Evolutionary conservation across 53 echinoderm and acorn worm genomes (phyloP).

Genomic region (Crossaster papposus): DNA sequence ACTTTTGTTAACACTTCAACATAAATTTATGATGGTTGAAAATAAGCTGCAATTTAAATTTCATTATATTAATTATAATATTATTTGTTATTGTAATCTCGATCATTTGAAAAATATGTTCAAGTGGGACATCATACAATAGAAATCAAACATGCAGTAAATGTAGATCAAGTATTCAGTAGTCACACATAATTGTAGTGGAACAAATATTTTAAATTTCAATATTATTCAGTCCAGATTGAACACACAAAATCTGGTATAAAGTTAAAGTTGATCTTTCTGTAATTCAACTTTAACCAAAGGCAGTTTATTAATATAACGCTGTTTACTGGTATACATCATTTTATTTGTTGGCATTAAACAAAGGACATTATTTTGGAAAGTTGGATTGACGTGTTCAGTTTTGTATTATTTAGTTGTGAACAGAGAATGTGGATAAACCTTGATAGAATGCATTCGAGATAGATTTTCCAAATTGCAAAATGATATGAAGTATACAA

Average conservation of each 20-base stretch:
- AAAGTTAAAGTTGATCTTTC: not conserved
- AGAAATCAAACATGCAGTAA: too few relatives aligned
- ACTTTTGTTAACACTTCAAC: not conserved
- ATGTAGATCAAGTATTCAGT: too few relatives aligned
- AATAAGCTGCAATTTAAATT: too few relatives aligned
- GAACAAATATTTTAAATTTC: not conserved
- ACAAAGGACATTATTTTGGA: not conserved
- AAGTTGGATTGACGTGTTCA: not conserved
- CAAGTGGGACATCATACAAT: not conserved
- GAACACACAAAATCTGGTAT: not conserved
- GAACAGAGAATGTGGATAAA: too few relatives aligned
- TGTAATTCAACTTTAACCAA: not conserved
- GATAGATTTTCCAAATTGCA: not conserved
- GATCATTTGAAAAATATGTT: not conserved
- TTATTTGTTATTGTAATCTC: too few relatives aligned
- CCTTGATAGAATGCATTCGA: not conserved
- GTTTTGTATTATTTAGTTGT: not conserved
- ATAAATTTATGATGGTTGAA: not conserved
- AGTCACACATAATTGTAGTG: not conserved
- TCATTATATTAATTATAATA: not conserved
- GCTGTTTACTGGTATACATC: constrained; percentile 1
- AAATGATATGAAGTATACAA: too few relatives aligned
- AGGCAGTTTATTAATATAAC: too few relatives aligned
- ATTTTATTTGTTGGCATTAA: not conserved
- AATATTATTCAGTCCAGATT: not conserved